These are phyloP conservation scores for Ischnura elegans DNA, from an alignment of 2,888 invertebrate species.

Conservation along the genomic window DNA sequence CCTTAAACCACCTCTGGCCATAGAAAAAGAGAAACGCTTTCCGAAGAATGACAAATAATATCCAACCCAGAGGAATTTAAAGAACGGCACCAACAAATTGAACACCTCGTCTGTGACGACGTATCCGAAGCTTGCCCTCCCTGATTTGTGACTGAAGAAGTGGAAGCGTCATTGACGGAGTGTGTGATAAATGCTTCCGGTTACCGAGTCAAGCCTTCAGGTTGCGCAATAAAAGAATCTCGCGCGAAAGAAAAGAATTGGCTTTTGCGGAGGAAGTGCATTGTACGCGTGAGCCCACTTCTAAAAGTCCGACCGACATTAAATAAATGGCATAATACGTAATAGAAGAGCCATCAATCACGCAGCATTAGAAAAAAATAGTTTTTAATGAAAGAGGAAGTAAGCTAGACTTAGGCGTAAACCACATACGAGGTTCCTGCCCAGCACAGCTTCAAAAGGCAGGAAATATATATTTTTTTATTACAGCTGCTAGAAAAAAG, in stretches of 20 bases:
- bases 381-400: too few species aligned
- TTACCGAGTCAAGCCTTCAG: not conserved
- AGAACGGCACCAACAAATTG: too few species aligned
- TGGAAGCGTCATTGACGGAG: not conserved
- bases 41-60: not conserved
- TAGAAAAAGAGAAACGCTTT: not conserved
- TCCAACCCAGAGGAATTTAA: not conserved
- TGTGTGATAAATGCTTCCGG: conserved; percentile 40
- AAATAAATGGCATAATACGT: too few species aligned
- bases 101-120: not conserved
- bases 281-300: not conserved
- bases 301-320: too few species aligned
- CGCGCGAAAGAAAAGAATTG: not conserved
- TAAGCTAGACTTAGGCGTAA: too few species aligned
- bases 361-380: too few species aligned
- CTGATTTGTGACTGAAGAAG: not conserved
- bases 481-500: too few species aligned
- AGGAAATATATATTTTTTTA: too few species aligned
- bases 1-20: not conserved
- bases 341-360: too few species aligned
- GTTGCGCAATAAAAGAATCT: not conserved
- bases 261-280: not conserved
- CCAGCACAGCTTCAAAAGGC: too few species aligned
- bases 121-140: not conserved
- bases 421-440: too few species aligned